Conservation (phyloP, 2,888 invertebrate species). For the Notocelia uddmanniana region DNA sequence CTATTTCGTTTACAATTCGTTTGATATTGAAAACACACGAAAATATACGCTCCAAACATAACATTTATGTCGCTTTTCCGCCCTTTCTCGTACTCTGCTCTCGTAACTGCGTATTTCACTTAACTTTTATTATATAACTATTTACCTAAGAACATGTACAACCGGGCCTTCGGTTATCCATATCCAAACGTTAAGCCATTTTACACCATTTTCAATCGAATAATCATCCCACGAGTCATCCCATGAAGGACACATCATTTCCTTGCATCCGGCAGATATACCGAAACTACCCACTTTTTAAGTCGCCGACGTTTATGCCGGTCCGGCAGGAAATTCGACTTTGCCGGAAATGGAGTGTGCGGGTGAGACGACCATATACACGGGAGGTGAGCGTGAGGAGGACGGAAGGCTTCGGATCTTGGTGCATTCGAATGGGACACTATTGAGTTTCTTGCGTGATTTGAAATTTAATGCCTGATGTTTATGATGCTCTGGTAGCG, state of each 20-base stretch:
- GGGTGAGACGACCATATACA: conserved; percentile 66
- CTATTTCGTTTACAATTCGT: too few relatives aligned
- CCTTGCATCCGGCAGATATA: conserved; percentile 75
- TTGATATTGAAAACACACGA: not conserved
- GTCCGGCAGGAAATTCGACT: conserved; percentile 73
- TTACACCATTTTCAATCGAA: conserved; percentile 38
- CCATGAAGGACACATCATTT: conserved; percentile 73
- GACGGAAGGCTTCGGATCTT: conserved; percentile 58
- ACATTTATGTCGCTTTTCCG: not conserved
- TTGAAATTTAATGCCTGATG: conserved; percentile 32
- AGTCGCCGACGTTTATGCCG: conserved; percentile 72
- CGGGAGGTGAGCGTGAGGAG: conserved; percentile 53
- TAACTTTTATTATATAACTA: not conserved
- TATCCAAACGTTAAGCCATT: conserved; percentile 4
- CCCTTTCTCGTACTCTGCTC: not conserved
- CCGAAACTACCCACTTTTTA: conserved; percentile 82
- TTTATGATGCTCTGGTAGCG: conserved; percentile 8
- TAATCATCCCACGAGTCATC: conserved; percentile 55
- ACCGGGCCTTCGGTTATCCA: conserved; percentile 15
- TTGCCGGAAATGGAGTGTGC: conserved; percentile 81
- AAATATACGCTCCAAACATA: not conserved
- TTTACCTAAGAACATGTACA: not conserved
- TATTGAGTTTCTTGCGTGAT: conserved; percentile 47
- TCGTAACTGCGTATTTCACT: not conserved
- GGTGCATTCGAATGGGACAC: conserved; percentile 53